Evolutionary conservation across 2,113 vertebrate genomes (phyloP).

Genomic region (Hippocampus barbouri): DNA sequence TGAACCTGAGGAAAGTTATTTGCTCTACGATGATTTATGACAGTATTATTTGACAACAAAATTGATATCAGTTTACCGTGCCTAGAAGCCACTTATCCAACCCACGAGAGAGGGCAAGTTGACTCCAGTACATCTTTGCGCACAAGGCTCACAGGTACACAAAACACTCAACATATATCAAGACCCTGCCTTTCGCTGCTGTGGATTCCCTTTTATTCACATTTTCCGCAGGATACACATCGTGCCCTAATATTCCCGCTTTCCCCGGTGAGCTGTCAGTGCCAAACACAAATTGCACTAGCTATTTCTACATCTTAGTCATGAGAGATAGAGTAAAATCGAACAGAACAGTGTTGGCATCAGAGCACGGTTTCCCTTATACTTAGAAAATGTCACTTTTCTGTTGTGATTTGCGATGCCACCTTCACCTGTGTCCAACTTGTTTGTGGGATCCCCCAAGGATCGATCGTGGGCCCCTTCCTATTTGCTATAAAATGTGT

Average conservation of each 20-base stretch:
- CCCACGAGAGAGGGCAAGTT: constrained; percentile 2
- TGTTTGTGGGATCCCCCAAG: neutral
- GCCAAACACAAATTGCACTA: neutral
- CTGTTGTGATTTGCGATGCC: neutral
- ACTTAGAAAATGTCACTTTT: neutral
- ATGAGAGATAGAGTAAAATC: neutral
- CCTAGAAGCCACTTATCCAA: constrained; percentile 7
- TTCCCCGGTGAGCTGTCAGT: constrained; percentile 1
- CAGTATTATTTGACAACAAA: neutral
- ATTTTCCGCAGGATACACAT: neutral
- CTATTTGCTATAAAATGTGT: neutral
- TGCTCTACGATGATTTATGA: constrained; percentile 6
- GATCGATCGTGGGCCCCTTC: neutral
- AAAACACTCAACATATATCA: neutral
- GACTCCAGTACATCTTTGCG: neutral
- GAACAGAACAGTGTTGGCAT: neutral
- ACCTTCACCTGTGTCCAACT: neutral
- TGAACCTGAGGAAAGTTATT: constrained; percentile 10
- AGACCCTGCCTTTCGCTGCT: neutral
- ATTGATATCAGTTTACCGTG: constrained; percentile 19
- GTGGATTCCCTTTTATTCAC: neutral
- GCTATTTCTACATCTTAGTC: neutral
- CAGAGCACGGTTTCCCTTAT: neutral
- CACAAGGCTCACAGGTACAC: neutral
- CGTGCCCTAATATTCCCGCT: neutral